Conservation (phyloP, 2,113 vertebrate species). For the Etheostoma spectabile region DNA sequence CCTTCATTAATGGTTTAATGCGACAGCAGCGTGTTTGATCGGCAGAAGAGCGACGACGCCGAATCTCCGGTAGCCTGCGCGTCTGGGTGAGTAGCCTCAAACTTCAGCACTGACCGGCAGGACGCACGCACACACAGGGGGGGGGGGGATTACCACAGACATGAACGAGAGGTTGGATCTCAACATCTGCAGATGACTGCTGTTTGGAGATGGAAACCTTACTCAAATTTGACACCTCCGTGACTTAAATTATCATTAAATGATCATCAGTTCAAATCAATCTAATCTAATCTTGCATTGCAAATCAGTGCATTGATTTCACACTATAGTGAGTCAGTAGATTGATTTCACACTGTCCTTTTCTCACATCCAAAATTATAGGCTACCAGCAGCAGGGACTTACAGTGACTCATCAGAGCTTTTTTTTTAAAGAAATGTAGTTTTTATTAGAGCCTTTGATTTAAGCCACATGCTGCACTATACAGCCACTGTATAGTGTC, state of each 20-base stretch:
- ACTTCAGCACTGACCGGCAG: conserved; percentile 27
- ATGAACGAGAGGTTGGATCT: conserved; percentile 26
- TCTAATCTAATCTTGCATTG: not conserved
- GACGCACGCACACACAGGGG: not conserved
- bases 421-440: not conserved
- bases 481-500: not conserved
- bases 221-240: rapidly evolving
- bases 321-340: conserved; percentile 1
- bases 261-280: too few relatives aligned
- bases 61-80: conserved; percentile 49
- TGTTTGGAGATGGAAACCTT: not conserved
- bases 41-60: conserved; percentile 46
- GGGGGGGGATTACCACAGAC: conserved; percentile 5
- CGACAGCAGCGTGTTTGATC: conserved; percentile 36
- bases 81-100: conserved; percentile 71
- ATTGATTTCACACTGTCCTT: not conserved
- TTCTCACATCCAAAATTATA: not conserved
- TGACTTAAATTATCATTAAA: not conserved
- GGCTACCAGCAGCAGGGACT: not conserved
- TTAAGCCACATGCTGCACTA: not conserved
- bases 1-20: conserved; percentile 56
- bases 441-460: not conserved
- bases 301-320: not conserved
- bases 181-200: not conserved
- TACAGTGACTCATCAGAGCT: conserved; percentile 22